phyloP scores from a whole-genome alignment of 2,888 invertebrate genomes.

The Drosophila cyrtoloma region DNA sequence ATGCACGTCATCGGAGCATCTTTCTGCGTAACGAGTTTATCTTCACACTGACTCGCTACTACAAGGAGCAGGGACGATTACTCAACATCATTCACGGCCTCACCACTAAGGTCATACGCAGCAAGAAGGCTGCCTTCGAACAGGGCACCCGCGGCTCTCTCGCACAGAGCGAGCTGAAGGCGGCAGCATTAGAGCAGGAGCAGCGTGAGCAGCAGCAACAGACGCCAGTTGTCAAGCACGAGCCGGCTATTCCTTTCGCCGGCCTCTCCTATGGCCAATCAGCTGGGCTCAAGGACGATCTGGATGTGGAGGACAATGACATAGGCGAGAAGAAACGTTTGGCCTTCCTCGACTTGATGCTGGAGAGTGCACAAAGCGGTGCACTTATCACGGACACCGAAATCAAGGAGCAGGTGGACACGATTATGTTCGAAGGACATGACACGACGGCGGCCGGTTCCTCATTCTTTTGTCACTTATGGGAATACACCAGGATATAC shows the following conservation, averaged over 20 bases:
- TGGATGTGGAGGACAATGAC: conserved; percentile 92
- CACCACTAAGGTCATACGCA: conserved; percentile 91
- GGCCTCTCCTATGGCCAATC: conserved; percentile 91
- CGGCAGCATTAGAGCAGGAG: conserved; percentile 63
- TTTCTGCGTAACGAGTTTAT: conserved; percentile 92
- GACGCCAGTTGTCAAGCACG: conserved; percentile 6
- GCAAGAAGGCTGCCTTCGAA: conserved; percentile 91
- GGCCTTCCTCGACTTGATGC: conserved; percentile 94
- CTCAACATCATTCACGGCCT: conserved; percentile 92
- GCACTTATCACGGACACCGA: conserved; percentile 90
- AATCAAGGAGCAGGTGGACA: conserved; percentile 93
- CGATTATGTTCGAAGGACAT: conserved; percentile 95
- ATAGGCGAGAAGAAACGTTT: conserved; percentile 93
- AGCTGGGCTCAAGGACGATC: conserved; percentile 91
- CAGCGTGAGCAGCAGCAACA: conserved; percentile 34
- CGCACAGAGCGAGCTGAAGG: conserved; percentile 76
- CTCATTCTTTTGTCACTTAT: conserved; percentile 92
- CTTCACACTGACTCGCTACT: conserved; percentile 91
- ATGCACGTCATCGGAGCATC: conserved; percentile 92
- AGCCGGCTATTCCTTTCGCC: conserved; percentile 86
- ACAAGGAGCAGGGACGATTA: conserved; percentile 90
- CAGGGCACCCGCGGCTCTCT: conserved; percentile 87
- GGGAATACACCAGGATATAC: conserved; percentile 90
- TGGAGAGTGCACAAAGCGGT: conserved; percentile 91
- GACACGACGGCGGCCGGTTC: conserved; percentile 93